Evolutionary conservation across 1,140 invertebrate species (phyloP), one percentile per base, ranked within the genome.

Genomic region (Meloidogyne hapla): DNA sequence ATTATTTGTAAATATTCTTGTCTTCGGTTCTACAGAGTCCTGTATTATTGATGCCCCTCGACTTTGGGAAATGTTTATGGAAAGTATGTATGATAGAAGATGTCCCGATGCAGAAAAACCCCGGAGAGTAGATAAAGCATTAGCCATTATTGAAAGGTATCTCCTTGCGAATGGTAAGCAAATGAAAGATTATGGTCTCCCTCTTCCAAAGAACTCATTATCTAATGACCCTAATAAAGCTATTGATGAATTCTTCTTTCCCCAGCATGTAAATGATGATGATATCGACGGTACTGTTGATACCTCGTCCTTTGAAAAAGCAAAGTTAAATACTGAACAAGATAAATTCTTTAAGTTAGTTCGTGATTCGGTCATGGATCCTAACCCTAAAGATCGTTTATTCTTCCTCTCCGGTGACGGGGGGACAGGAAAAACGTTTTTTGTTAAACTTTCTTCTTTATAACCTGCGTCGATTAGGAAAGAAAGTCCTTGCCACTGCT

Each of bases 241-340:
- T 0, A 1, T 66, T 66, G n/a, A 66, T 66, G 65, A 23, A 66
- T 66, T 66, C 38, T 66, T 66, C n/a, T 66, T 66, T 21, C 65
- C 65, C 28, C 65, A 66, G 18, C 13, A 66, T 21, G 3, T 15
- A 0, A n/a, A 66, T 21, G 65, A 66, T 66, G 65, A 66, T 66
- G 65, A 66, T 5, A 2, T 21, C 5, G 65, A 66, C 21, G 65
- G 4, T 0, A n/a, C 28, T 6, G 28, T 66, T 66, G 65, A 66
- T 38, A 66, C 65, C 0, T 33, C 26, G 2, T 15, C 13, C n/a
- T 66, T 33, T 66, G 65, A 66, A 13, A 1, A 21, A 18, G 65
- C 26, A 3, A 13, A 66, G 21, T 21, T 66, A 15, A 66, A 66
- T 15, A 0, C 0, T 66, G 65, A 21, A 18, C 65, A 66, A 2